Evolutionary conservation across 2,888 invertebrate genomes (phyloP), one percentile per base, ranked within the genome.

Genomic region (Parasteatoda lunata): DNA sequence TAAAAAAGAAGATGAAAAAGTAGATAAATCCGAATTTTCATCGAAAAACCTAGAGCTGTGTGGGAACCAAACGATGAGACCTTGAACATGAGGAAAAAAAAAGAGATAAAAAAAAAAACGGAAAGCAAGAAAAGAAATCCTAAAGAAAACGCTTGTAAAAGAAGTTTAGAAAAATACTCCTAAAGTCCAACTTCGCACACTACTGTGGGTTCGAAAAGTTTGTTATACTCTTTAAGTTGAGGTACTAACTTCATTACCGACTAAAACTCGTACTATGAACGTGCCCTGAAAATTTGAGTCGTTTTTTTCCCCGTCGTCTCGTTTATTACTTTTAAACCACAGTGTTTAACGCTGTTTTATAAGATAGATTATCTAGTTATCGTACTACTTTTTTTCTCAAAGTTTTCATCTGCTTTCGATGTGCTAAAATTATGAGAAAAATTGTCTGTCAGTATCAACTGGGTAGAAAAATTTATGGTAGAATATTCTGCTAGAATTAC

Each of bases 141-240:
- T 59, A 68, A n/a, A 68, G 84, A 69, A 69, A 84, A 84, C 84
- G 59, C 72, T 30, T 75, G 69, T 65, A 59, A 73, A 80, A 84
- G 70, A 84, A 78, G 69, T 78, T 84, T 73, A 73, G 73, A 78
- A 84, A 84, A 83, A 84, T 81, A 75, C 75, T 59, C 73, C 13
- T 7, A 30, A 78, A 54, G 69, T 66, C 71, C 59, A 49, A 71
- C 72, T 84, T 78, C 68, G 72, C 66, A 84, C 84, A 77, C 77
- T 70, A 68, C 48, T 68, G 47, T 15, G 71, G 48, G 70, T 66
- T 73, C 77, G 73, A 78, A 84, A 84, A 84, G 84, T 84, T 84
- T 84, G 84, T 84, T 84, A 84, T 84, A 79, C 77, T 84, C 84
- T 84, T 79, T 84, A 84, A 84, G 73, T 84, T 78, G 84, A 73